A percentile compares a stretch with the other conserved stretches of the same genome.
Evolutionary conservation across 2,797 vertebrate species (phyloP).

Genomic region (Ctenopoma kingsleyae): DNA sequence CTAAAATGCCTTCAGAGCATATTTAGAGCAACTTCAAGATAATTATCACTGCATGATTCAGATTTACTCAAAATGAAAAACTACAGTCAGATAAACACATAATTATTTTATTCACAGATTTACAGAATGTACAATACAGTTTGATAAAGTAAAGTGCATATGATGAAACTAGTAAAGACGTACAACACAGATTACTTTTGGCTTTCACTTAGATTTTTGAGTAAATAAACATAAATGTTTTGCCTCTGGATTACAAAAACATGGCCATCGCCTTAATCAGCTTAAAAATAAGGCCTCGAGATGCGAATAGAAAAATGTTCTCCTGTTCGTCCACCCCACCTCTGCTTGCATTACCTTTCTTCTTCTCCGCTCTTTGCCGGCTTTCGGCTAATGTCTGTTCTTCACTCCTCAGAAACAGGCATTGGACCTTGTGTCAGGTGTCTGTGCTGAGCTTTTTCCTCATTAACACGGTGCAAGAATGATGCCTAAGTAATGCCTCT

Average conservation of each 20-base stretch:
- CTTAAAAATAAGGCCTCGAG: constrained; percentile 50
- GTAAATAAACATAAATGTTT: constrained; percentile 26
- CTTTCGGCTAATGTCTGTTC: constrained; percentile 8
- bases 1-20: neutral
- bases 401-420: constrained; percentile 11
- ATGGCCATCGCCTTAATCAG: constrained; percentile 31
- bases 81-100: neutral
- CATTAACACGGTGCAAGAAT: constrained; percentile 18
- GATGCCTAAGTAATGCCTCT: constrained; percentile 33
- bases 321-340: neutral
- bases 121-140: constrained; percentile 34
- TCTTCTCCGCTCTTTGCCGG: constrained; percentile 2
- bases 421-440: constrained; percentile 43
- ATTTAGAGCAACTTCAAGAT: neutral
- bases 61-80: constrained; percentile 16
- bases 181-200: constrained; percentile 46
- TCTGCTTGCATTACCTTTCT: constrained; percentile 2
- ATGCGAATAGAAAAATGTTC: constrained; percentile 10
- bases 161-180: constrained; percentile 37
- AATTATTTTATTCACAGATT: constrained; percentile 58
- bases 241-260: constrained; percentile 16
- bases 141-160: constrained; percentile 54
- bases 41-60: neutral
- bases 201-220: constrained; percentile 39
- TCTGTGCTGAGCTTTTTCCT: constrained; percentile 28